phyloP scores from a whole-genome alignment of 2,113 vertebrate genomes.

The Tetrao urogallus region DNA sequence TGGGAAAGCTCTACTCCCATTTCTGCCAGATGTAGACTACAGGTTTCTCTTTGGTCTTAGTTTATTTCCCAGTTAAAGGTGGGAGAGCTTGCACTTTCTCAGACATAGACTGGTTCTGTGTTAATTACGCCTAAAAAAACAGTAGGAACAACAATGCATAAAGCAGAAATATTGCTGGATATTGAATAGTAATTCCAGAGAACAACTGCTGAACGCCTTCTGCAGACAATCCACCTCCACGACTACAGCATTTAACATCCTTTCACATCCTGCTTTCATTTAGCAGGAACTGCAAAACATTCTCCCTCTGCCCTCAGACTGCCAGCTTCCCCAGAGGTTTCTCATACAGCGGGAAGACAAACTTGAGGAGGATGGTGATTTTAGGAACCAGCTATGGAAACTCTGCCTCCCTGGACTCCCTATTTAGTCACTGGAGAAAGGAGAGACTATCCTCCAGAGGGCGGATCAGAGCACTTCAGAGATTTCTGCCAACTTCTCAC shows the following conservation, averaged over 20 bases:
- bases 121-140: neutral
- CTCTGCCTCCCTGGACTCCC: neutral
- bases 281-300: neutral
- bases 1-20: neutral
- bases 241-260: neutral
- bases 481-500: neutral
- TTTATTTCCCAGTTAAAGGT: neutral
- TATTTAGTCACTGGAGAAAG: neutral
- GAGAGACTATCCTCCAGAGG: constrained; percentile 11
- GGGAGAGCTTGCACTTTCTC: neutral
- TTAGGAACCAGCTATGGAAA: neutral
- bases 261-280: neutral
- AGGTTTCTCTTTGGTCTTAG: neutral
- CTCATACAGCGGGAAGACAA: neutral
- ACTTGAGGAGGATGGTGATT: accelerated
- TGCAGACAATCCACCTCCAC: neutral
- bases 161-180: neutral
- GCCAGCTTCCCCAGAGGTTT: neutral
- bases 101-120: neutral
- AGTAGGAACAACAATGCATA: neutral
- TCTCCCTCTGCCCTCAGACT: neutral
- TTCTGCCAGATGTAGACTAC: neutral
- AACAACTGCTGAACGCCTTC: neutral
- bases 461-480: constrained; percentile 1
- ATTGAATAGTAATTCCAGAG: neutral